Base-by-base conservation (phyloP, 1,140 invertebrate genomes). In the Hetaerina americana region DNA sequence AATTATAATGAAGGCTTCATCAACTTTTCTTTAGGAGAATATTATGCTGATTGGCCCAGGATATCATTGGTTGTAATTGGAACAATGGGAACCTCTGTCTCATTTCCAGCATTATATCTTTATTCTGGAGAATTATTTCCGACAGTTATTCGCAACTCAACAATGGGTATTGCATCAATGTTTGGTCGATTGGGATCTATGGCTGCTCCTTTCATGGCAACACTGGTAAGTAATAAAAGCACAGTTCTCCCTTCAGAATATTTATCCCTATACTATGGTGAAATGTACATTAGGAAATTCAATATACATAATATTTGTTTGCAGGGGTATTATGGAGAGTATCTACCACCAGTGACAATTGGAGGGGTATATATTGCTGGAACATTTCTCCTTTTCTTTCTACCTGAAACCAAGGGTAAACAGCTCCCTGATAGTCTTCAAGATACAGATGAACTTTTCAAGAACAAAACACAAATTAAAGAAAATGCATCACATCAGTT, bases 61-160 rank as follows among this genome's bases (percentile, higher is more conserved):
- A 66, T 73, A 10, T 3, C 70, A 0, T 18, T 74, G 27, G 73
- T 68, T 18, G 25, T 70, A 0, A 26, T 57, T 31, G 40, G 72
- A 15, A 40, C 71, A 5, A 69, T 69, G 1, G 66, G 68, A 6
- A 72, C 83, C 69, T 80, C 82, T n/a, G 78, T 79, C 8, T 77
- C 82, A 2, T 85, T 83, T 75, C 78, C 80, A 67, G 77, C 82
- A 0, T 76, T 82, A 27, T 85, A 84, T 73, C 76, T 84, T 15
- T 84, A 82, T 74, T 81, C 84, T 10, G 82, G 83, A 8, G 84
- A 86, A 75, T 72, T 82, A 0, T 82, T 82, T 70, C 84, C 84
- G 0, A 85, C 84, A 10, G 77, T 81, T 1, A 77, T 86, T 15
- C 78, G 85, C 29, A 85, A 83, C 71, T 79, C 80, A 24, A 83